Evolutionary conservation across 2,888 invertebrate species (phyloP), one percentile per base, ranked within the genome.

Genomic region (Mesoligia furuncula): DNA sequence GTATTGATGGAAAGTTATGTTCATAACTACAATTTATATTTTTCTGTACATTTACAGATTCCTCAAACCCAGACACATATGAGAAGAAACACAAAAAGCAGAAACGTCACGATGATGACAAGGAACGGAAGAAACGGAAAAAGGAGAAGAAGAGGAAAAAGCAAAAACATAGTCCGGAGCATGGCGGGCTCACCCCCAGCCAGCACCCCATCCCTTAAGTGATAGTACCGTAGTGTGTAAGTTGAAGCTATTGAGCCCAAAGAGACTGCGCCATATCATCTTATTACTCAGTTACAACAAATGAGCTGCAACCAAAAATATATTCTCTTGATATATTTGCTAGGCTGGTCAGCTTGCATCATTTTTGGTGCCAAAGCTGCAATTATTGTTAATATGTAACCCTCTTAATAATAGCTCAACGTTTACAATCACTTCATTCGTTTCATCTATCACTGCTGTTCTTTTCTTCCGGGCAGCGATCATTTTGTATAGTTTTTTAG

Each of bases 1-100:
- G 42, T 42, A 42, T 42, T 2, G 11, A 42, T 42, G 42, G 42
- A 42, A 11, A 42, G 42, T n/a, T 13, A 75, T 54, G 20, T 48
- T 64, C 9, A 13, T n/a, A 27, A 66, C 2, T 27, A 2, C 17
- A 2, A 20, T n/a, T 36, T 17, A 54, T 42, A 42, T 42, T 71
- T 31, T 72, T 24, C 36, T 0, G 0, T 15, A 20, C 31, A 69
- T 73, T 92, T 91, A 24, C 91, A 97, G 97, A 97, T 92, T 97
- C 97, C 51, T 97, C 97, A 81, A 97, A 97, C 82, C 97, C 98
- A 79, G 99, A 99, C 93, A 98, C 98, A 31, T 99, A 99, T 90
- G 99, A 99, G 92, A 99, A 99, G 97, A 99, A 99, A 93, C 99
- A 99, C 94, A 99, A 99, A 97, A 99, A 99, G 93, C 99, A 99